Percentiles rank a stretch among this genome's conserved stretches.
Evolutionary conservation across 2,888 invertebrate species (phyloP).

Genomic region (Bibio marci): DNA sequence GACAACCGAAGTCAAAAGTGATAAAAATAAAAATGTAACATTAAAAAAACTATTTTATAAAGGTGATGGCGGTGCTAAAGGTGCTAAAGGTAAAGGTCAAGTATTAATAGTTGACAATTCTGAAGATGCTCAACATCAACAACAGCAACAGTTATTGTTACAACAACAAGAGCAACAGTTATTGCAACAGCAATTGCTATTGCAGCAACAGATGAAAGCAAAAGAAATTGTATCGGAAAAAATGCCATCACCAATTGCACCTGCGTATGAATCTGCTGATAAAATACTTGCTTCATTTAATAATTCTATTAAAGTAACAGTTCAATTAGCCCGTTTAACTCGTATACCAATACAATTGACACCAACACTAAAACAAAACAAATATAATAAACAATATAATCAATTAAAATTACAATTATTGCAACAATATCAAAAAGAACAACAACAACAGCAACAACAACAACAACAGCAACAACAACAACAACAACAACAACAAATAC

Average conservation of each 20-base stretch:
- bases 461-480: conserved; percentile 10
- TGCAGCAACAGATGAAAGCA: too few species aligned
- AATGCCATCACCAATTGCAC: conserved; percentile 15
- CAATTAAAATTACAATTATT: too few species aligned
- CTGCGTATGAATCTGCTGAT: background rate
- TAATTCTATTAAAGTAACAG: too few species aligned
- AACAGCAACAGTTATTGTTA: conserved; percentile 12
- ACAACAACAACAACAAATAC: too few species aligned
- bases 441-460: too few species aligned
- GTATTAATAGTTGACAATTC: conserved; percentile 52
- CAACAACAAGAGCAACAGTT: conserved; percentile 4
- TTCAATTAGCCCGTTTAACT: too few species aligned
- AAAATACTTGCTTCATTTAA: conserved; percentile 3
- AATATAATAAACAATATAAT: too few species aligned
- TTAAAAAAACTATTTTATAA: conserved; percentile 45
- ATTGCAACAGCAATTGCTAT: too few species aligned
- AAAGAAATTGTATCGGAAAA: conserved; percentile 17
- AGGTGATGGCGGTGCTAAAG: conserved; percentile 53
- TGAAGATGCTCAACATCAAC: conserved; percentile 26
- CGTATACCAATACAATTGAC: too few species aligned
- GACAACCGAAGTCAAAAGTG: conserved; percentile 28
- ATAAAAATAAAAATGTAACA: conserved; percentile 54
- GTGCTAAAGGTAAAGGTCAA: conserved; percentile 53
- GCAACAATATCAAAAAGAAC: too few species aligned
- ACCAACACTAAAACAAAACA: too few species aligned